Percentiles rank a stretch among this genome's conserved stretches.
Evolutionary conservation across 2,888 invertebrate species (phyloP).

Genomic region (Tipula lateralis): DNA sequence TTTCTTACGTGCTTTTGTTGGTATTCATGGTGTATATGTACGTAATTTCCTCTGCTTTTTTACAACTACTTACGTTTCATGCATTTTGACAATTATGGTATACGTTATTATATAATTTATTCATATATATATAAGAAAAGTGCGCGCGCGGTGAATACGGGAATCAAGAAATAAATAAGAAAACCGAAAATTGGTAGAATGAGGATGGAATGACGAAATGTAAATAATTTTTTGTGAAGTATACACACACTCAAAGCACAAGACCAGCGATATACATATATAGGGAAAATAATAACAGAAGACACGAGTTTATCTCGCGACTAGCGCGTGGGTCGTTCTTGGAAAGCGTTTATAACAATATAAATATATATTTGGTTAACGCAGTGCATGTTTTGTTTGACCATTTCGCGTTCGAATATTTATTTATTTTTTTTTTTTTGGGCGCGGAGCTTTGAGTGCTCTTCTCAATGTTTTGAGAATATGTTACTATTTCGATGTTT

Average conservation of each 20-base stretch:
- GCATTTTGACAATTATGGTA: not conserved
- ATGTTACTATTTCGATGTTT: not conserved
- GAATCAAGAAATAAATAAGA: slow-evolving; percentile 3
- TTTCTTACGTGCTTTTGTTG: not conserved
- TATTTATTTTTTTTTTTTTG: not conserved
- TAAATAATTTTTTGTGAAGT: not conserved
- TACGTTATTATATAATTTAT: slow-evolving; percentile 4
- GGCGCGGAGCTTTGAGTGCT: not conserved
- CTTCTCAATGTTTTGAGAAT: not conserved
- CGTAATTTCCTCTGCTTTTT: not conserved
- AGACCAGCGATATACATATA: not conserved
- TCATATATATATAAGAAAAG: not conserved
- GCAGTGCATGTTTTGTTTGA: not conserved
- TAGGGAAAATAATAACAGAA: not conserved
- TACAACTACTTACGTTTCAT: not conserved
- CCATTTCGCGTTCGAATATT: not conserved
- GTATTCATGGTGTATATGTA: not conserved
- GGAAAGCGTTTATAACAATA: not conserved
- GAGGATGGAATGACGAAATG: not conserved
- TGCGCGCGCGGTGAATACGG: not conserved
- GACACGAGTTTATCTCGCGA: slow-evolving; percentile 31
- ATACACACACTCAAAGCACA: not conserved
- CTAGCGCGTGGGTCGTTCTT: slow-evolving; percentile 29
- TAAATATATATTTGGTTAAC: not conserved
- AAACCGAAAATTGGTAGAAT: not conserved